These are phyloP conservation scores for Mustela nigripes DNA, from an alignment of 2,113 vertebrate species.

Conservation along the genomic window DNA sequence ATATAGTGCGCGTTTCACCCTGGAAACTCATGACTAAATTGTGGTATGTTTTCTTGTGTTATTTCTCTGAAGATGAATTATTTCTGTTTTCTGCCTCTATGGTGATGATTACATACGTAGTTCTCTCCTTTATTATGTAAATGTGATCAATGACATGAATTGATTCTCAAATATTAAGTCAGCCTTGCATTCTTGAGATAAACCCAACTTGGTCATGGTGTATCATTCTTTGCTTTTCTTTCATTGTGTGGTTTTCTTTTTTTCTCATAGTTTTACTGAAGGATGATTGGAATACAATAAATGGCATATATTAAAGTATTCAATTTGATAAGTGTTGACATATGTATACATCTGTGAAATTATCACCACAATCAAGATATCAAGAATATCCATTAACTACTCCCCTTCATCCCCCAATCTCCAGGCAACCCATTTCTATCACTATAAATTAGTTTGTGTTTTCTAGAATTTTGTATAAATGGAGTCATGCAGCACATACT, in stretches of 20 bases:
- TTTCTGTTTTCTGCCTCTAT: constrained; percentile 46
- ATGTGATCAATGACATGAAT: not conserved
- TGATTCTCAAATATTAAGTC: constrained; percentile 41
- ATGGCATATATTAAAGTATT: not conserved
- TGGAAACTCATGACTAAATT: not conserved
- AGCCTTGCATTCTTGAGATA: constrained; percentile 1
- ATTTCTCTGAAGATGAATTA: constrained; percentile 43
- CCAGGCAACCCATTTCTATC: not conserved
- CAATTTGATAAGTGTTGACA: not conserved
- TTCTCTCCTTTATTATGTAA: constrained; percentile 43
- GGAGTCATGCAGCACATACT: not conserved
- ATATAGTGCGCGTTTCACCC: not conserved
- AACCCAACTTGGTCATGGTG: not conserved
- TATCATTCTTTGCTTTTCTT: not conserved
- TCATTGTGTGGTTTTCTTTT: constrained; percentile 1
- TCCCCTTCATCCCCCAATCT: not conserved
- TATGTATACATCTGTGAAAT: not conserved
- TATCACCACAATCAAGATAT: not conserved
- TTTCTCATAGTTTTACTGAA: not conserved
- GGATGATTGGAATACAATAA: not conserved
- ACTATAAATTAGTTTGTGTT: not conserved
- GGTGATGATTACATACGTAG: not conserved
- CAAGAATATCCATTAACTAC: not conserved
- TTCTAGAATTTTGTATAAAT: constrained; percentile 3
- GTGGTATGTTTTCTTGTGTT: not conserved